Evolutionary conservation across 2,113 vertebrate species (phyloP).

Genomic region (Nyctibius bracteatus): DNA sequence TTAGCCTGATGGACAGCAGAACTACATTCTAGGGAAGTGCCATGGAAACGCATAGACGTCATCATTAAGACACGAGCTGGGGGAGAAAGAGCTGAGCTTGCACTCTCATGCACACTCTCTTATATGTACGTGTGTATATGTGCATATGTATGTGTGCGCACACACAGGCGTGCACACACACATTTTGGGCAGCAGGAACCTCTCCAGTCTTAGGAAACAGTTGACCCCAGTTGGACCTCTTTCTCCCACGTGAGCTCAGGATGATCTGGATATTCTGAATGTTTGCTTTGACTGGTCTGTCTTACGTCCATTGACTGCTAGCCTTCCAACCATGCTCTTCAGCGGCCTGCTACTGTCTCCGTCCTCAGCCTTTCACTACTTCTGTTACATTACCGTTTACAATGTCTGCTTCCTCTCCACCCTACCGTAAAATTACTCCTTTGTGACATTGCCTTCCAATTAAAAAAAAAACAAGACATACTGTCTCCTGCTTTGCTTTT

Average conservation of each 20-base stretch:
- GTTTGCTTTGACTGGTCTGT: neutral
- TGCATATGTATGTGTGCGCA: neutral
- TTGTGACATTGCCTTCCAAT: neutral
- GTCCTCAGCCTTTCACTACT: neutral
- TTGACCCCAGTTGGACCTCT: neutral
- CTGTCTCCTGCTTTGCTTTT: conserved; percentile 29
- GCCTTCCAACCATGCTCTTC: neutral
- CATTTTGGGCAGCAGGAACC: neutral
- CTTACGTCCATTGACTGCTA: neutral
- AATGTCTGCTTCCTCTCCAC: neutral
- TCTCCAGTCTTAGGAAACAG: neutral
- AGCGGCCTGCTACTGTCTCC: neutral
- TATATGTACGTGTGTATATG: accelerated
- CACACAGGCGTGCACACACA: no score
- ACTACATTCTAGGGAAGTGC: conserved; percentile 43
- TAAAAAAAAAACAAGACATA: neutral
- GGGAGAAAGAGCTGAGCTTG: neutral
- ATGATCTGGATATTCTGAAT: neutral
- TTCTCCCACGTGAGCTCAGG: neutral
- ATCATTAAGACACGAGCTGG: conserved; percentile 23
- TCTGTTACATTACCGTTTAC: neutral
- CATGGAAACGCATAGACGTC: conserved; percentile 53
- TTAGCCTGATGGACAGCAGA: conserved; percentile 48
- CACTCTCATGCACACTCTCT: neutral
- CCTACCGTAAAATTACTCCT: neutral